These are phyloP conservation scores for Phenganax stokvisi DNA, from an alignment of 92 coral and sea anemone genomes.

Conservation along the genomic window DNA sequence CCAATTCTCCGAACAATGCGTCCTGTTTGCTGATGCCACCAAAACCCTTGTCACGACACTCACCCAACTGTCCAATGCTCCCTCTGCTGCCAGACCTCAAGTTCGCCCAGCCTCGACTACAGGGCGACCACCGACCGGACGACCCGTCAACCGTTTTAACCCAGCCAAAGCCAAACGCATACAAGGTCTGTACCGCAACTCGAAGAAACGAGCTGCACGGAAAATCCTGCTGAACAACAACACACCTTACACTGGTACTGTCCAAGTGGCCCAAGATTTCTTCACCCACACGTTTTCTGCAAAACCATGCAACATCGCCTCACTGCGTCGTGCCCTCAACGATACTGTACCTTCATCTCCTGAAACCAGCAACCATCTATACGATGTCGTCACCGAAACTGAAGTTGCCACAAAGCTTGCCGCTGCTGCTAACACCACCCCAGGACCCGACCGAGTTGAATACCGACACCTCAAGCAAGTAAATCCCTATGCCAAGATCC, in stretches of 20 bases:
- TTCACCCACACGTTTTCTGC: slow-evolving; percentile 13
- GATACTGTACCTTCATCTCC: slow-evolving; percentile 17
- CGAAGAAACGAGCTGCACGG: slow-evolving; percentile 32
- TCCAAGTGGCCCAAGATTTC: slow-evolving; percentile 8
- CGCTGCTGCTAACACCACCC: slow-evolving; percentile 30
- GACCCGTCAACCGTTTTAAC: slow-evolving; percentile 26
- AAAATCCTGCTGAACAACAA: slow-evolving; percentile 5
- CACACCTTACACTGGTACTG: slow-evolving; percentile 13
- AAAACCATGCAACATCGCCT: background rate
- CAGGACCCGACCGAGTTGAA: slow-evolving; percentile 25
- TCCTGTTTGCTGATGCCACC: slow-evolving; percentile 34
- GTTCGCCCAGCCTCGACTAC: too few species aligned
- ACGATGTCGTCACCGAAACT: slow-evolving; percentile 5
- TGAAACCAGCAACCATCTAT: slow-evolving; percentile 20
- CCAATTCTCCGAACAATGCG: slow-evolving; percentile 2
- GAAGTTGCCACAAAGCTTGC: slow-evolving; percentile 14
- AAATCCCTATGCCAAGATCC: slow-evolving; percentile 2
- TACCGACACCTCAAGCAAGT: slow-evolving; percentile 21
- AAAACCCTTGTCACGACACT: slow-evolving; percentile 25
- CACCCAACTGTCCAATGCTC: slow-evolving; percentile 17
- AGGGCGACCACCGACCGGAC: slow-evolving; percentile 25
- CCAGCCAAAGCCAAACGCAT: slow-evolving; percentile 28
- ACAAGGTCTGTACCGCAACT: slow-evolving; percentile 20
- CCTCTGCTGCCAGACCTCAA: background rate
- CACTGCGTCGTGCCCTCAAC: slow-evolving; percentile 20